phyloP scores from a whole-genome alignment of 2,888 invertebrate genomes.

The Folsomia manolachei region DNA sequence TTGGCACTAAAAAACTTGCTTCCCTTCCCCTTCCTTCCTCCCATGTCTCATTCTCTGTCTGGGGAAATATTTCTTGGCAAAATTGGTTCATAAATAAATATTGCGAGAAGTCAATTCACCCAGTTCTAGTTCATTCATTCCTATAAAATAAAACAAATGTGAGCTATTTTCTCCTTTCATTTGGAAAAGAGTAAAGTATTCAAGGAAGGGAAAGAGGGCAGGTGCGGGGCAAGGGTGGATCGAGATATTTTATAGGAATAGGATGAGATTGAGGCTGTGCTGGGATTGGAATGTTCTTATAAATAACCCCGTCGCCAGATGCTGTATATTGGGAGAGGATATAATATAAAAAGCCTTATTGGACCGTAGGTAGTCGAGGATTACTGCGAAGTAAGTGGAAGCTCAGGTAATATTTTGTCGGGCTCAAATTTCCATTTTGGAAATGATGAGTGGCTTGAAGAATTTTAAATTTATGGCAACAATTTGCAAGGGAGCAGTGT shows the following conservation, averaged over 20 bases:
- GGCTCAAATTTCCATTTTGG: not conserved
- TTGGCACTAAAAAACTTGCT: not conserved
- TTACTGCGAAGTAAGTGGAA: not conserved
- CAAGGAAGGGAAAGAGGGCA: not conserved
- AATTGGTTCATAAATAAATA: slow-evolving; percentile 6
- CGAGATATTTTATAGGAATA: not conserved
- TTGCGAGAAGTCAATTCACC: not conserved
- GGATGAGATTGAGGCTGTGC: not conserved
- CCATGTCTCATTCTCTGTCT: not conserved
- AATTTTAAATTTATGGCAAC: not conserved
- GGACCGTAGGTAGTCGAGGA: too few relatives aligned
- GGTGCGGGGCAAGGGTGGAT: not conserved
- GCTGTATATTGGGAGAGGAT: too few relatives aligned
- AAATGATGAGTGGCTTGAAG: not conserved
- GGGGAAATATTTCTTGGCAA: not conserved
- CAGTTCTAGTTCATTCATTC: not conserved
- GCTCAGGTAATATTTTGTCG: not conserved
- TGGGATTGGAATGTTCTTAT: not conserved
- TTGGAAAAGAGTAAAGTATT: too few relatives aligned
- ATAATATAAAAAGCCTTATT: too few relatives aligned
- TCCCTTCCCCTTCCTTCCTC: not conserved
- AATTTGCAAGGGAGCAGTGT: not conserved
- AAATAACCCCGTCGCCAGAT: not conserved
- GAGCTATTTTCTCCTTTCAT: not conserved
- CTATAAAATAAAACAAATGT: not conserved